phyloP scores from a whole-genome alignment of 2,888 invertebrate genomes.

The Ceratothoa steindachneri region DNA sequence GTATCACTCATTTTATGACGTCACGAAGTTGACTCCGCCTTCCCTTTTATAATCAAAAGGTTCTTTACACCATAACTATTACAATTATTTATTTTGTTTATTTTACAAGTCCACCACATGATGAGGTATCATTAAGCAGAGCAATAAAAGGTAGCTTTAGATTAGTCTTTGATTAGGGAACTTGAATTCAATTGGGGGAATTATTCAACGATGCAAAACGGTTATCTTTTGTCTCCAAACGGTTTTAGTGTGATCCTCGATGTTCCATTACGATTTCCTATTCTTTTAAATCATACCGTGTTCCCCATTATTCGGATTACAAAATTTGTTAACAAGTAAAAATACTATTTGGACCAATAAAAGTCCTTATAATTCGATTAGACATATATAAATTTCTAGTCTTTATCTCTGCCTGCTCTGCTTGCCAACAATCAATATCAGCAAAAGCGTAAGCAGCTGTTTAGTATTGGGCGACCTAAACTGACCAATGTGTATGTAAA shows the following conservation, averaged over 20 bases:
- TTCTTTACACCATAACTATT: constrained; percentile 9
- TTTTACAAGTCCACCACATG: neutral
- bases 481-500: neutral
- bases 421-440: neutral
- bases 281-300: too few relatives aligned
- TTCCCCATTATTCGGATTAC: too few relatives aligned
- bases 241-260: too few relatives aligned
- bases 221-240: neutral
- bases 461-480: neutral
- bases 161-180: neutral
- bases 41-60: neutral
- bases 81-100: constrained; percentile 11
- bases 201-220: neutral
- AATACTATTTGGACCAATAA: too few relatives aligned
- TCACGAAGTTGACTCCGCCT: constrained; percentile 9
- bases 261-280: too few relatives aligned
- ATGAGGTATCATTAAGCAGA: neutral
- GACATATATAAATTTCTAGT: too few relatives aligned
- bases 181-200: neutral
- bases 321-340: too few relatives aligned
- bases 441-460: neutral
- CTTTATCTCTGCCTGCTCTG: too few relatives aligned
- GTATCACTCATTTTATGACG: neutral
- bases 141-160: neutral
- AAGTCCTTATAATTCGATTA: too few relatives aligned